These are phyloP conservation scores for Maccullochella peelii DNA, from an alignment of 2,113 vertebrate genomes.

Conservation along the genomic window DNA sequence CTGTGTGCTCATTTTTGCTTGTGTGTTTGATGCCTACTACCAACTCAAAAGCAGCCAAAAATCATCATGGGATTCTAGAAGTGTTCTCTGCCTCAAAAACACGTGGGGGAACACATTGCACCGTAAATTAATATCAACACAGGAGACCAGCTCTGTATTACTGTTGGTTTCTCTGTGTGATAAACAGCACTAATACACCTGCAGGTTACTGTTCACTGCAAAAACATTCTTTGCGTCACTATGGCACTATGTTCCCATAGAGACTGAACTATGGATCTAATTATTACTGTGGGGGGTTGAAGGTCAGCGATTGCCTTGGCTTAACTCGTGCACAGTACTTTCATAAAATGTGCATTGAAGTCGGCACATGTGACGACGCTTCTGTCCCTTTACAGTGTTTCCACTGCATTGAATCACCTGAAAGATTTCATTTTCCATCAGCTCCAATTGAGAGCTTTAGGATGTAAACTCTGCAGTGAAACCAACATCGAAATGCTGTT, in stretches of 20 bases:
- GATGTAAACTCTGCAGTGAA: constrained; percentile 24
- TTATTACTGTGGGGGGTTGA: not conserved
- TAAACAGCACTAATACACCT: not conserved
- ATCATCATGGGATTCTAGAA: not conserved
- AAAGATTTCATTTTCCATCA: constrained; percentile 4
- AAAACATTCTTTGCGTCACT: not conserved
- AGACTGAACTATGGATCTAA: constrained; percentile 5
- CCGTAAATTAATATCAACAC: not conserved
- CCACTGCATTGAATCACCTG: not conserved
- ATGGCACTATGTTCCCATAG: constrained; percentile 5
- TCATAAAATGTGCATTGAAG: not conserved
- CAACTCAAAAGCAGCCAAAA: not conserved
- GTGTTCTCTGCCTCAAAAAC: not conserved
- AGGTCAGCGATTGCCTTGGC: too few relatives aligned
- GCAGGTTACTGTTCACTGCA: constrained; percentile 1
- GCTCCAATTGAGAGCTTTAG: constrained; percentile 3
- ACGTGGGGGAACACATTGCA: not conserved
- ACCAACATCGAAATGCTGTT: constrained; percentile 31
- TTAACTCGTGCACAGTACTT: not conserved
- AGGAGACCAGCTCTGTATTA: not conserved
- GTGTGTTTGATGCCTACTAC: not conserved
- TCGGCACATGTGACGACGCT: not conserved
- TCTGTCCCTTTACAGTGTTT: not conserved
- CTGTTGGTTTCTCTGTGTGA: not conserved
- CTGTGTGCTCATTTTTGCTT: not conserved